phyloP scores from a whole-genome alignment of 2,113 vertebrate genomes.

The Phaethon lepturus region DNA sequence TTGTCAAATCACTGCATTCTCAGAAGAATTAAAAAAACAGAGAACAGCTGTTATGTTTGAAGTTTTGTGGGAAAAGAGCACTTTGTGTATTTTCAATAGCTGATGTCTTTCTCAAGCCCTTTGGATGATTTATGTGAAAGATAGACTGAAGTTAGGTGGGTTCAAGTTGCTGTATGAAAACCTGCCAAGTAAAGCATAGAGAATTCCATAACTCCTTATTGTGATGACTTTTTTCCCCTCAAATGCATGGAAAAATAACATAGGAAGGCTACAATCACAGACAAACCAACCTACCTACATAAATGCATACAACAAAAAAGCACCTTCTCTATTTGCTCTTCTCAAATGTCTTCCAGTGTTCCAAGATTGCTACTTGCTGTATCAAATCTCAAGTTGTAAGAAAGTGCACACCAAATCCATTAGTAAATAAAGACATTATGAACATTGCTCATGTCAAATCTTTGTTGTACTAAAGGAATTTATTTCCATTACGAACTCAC shows the following conservation, averaged over 20 bases:
- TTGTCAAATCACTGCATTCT: not conserved
- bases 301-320: not conserved
- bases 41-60: slow-evolving; percentile 3
- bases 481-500: not conserved
- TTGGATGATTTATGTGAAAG: slow-evolving; percentile 60
- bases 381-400: not conserved
- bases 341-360: not conserved
- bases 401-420: not conserved
- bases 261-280: not conserved
- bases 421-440: not conserved
- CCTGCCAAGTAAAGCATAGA: slow-evolving; percentile 66
- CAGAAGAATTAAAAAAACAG: not conserved
- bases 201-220: slow-evolving; percentile 19
- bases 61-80: slow-evolving; percentile 27
- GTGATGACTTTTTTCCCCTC: not conserved
- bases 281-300: not conserved
- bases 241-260: slow-evolving; percentile 8
- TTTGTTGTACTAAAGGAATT: not conserved
- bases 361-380: not conserved
- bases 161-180: slow-evolving; percentile 36
- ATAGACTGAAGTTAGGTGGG: slow-evolving; percentile 44
- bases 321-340: not conserved
- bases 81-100: slow-evolving; percentile 33
- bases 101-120: slow-evolving; percentile 24
- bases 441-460: not conserved